Base-by-base conservation (phyloP, 2,888 invertebrate genomes). In the Eristalis arbustorum region DNA sequence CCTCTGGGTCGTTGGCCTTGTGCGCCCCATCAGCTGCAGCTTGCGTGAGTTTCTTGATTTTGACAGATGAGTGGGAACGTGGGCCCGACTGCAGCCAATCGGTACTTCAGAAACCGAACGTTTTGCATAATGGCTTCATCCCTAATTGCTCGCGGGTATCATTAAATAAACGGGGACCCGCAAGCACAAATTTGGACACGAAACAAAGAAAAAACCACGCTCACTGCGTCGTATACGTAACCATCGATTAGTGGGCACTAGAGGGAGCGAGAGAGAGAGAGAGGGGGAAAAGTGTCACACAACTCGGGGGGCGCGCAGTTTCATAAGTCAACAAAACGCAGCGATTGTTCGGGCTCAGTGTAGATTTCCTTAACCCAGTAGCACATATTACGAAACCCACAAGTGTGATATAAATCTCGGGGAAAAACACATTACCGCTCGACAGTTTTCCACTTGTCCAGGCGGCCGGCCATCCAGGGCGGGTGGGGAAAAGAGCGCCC, bases 181-280 rank as follows among this genome's bases (percentile, higher is more conserved):
- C 49, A n/a, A n/a, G 18, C 8, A n/a, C 18, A 18, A 49, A 49
- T 42, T 42, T 6, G 42, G 18, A 18, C 18, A 25, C 14, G 13
- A 49, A 34, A 37, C 6, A 73, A 37, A 66, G 13, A 31, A 57
- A 13, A 37, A 64, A 42, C 1, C 14, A 14, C 0, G 18, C 8
- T 59, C 18, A 49, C 68, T 62, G 34, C 34, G 25, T 56, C 40
- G 56, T 71, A 57, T 66, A 78, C 42, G 71, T 71, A 78, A 78
- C 78, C 69, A 57, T 63, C 57, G 64, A 71, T 71, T 71, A 71
- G 57, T 40, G 31, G 5, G 31, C 3, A 31, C 31, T n/a, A n/a
- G n/a, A n/a, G n/a, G n/a, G n/a, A n/a, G n/a, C n/a, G n/a, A n/a
- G 31, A 2, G 31, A 8, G 31, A 8, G 31, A 10, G 31, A 31